Evolutionary conservation across 2,797 vertebrate species (phyloP).

Genomic region (Coreius guichenoti): DNA sequence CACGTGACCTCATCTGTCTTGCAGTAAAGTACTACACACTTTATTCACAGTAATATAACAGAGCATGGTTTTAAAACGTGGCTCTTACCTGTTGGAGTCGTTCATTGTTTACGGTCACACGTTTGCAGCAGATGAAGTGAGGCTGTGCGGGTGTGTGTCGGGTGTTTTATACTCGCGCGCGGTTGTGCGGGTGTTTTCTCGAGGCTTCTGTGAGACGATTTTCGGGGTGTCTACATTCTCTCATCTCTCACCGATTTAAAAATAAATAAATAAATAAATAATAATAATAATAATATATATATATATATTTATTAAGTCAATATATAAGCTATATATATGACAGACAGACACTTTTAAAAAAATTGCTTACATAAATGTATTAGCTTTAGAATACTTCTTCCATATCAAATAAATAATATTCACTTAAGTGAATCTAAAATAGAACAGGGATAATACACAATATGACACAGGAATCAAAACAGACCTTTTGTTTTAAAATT

Average conservation of each 20-base stretch:
- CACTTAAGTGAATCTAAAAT: background rate
- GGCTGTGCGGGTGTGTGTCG: background rate
- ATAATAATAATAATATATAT: too few species aligned
- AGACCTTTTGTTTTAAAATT: background rate
- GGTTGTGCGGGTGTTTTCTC: slow-evolving; percentile 3
- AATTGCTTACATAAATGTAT: background rate
- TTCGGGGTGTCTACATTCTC: background rate
- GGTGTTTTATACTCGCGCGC: slow-evolving; percentile 33
- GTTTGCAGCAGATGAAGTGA: background rate
- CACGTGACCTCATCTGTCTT: background rate
- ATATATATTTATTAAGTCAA: too few species aligned
- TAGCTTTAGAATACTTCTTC: background rate
- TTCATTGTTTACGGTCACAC: background rate
- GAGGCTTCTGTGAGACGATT: slow-evolving; percentile 18
- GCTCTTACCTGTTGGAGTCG: slow-evolving; percentile 1
- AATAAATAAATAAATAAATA: too few species aligned
- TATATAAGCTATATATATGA: background rate
- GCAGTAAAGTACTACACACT: background rate
- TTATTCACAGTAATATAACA: too few species aligned
- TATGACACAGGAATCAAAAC: background rate
- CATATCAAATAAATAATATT: background rate
- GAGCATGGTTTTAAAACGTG: background rate
- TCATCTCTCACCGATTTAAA: background rate
- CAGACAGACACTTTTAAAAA: background rate
- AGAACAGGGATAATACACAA: background rate